Percentiles rank a stretch among this genome's conserved stretches.
Evolutionary conservation across 2,888 invertebrate species (phyloP).

Genomic region (Priocnemis perturbator): DNA sequence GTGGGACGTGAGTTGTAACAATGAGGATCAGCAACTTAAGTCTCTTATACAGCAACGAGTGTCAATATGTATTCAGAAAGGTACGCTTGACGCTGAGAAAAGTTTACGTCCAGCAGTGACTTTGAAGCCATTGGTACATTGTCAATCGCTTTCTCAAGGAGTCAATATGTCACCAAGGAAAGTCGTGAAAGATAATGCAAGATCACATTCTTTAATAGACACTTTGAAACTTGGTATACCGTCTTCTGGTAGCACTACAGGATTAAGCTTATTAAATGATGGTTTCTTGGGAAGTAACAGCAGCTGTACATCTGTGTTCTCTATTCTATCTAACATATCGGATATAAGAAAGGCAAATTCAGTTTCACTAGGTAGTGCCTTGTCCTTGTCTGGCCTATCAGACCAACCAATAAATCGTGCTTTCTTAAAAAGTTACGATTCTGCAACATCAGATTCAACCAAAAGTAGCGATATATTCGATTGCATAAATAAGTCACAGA

Average conservation of each 20-base stretch:
- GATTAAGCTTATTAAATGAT: conserved; percentile 50
- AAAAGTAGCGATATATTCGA: conserved; percentile 11
- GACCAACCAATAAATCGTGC: conserved; percentile 58
- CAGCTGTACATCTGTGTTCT: conserved; percentile 51
- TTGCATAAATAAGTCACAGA: not conserved
- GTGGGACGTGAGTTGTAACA: conserved; percentile 31
- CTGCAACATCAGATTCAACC: conserved; percentile 15
- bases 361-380: conserved; percentile 41
- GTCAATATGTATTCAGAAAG: conserved; percentile 28
- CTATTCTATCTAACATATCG: conserved; percentile 62
- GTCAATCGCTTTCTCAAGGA: conserved; percentile 58
- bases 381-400: conserved; percentile 44
- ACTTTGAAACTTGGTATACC: conserved; percentile 7
- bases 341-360: conserved; percentile 52
- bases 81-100: conserved; percentile 19
- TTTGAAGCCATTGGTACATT: conserved; percentile 19
- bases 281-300: conserved; percentile 49
- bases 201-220: conserved; percentile 48
- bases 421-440: conserved; percentile 54
- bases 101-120: not conserved
- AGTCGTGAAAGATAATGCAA: not conserved
- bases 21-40: conserved; percentile 33
- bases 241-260: not conserved
- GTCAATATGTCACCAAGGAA: conserved; percentile 41
- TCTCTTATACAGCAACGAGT: conserved; percentile 25